A percentile compares a stretch with the other conserved stretches of the same genome.
Evolutionary conservation across 1,140 invertebrate genomes (phyloP).

Genomic region (Cotesia typhae): DNA sequence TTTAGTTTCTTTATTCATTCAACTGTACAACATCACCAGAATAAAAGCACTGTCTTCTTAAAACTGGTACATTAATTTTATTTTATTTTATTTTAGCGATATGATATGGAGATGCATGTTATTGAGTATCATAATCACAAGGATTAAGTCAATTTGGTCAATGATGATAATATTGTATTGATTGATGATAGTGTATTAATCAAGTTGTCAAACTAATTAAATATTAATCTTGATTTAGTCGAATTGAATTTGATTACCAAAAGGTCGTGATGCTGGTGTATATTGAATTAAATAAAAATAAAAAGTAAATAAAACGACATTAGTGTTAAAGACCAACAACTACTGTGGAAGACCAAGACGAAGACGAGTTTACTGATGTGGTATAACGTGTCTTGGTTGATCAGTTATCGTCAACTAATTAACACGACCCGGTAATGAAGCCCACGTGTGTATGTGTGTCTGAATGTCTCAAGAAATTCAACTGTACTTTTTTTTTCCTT

Average conservation of each 20-base stretch:
- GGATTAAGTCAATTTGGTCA: neutral
- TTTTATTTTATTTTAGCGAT: no score
- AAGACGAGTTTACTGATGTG: slow-evolving; percentile 42
- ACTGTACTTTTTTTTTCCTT: slow-evolving; percentile 1
- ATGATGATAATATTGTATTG: neutral
- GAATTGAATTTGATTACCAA: slow-evolving; percentile 3
- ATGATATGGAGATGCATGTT: neutral
- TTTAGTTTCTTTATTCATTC: slow-evolving; percentile 1
- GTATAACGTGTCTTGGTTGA: slow-evolving; percentile 43
- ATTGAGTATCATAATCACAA: neutral
- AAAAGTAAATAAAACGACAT: neutral
- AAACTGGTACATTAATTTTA: no score
- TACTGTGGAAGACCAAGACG: slow-evolving; percentile 18
- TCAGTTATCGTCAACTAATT: slow-evolving; percentile 61
- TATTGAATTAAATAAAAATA: neutral
- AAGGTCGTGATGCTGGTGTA: slow-evolving; percentile 14
- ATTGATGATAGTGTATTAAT: slow-evolving; percentile 5
- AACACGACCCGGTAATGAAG: slow-evolving; percentile 63
- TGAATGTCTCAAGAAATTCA: neutral
- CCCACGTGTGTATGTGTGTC: slow-evolving; percentile 49
- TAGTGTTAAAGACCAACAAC: neutral
- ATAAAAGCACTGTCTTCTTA: neutral
- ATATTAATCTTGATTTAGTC: slow-evolving; percentile 18
- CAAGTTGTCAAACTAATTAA: slow-evolving; percentile 20
- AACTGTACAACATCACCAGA: neutral